phyloP scores from a whole-genome alignment of 2,113 vertebrate genomes.

The Pseudopodoces humilis region DNA sequence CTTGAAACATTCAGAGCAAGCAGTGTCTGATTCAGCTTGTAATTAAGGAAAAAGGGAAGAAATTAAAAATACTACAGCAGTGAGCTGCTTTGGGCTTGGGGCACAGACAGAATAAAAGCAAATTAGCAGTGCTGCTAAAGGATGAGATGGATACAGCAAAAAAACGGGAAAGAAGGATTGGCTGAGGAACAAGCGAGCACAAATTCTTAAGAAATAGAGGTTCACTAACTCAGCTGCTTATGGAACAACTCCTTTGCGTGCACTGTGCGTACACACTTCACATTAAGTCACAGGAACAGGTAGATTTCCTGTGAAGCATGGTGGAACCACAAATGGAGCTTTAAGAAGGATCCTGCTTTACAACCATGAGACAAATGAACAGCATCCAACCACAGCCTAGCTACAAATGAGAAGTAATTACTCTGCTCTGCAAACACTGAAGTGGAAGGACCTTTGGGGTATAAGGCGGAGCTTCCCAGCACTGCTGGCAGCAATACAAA shows the following conservation, averaged over 20 bases:
- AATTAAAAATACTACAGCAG: not conserved
- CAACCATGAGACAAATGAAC: not conserved
- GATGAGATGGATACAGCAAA: not conserved
- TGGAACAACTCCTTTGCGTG: not conserved
- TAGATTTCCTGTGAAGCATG: not conserved
- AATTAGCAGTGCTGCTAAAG: not conserved
- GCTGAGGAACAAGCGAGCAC: not conserved
- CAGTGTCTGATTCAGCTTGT: not conserved
- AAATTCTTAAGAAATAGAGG: not conserved
- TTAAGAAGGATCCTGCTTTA: not conserved
- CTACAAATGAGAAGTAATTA: not conserved
- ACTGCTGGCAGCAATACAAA: not conserved
- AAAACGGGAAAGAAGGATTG: not conserved
- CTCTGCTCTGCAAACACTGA: not conserved
- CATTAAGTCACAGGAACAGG: not conserved
- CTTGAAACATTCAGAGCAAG: not conserved
- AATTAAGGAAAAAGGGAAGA: not conserved
- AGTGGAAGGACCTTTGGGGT: not conserved
- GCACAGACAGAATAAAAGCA: not conserved
- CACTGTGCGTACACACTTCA: accelerated
- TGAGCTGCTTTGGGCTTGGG: not conserved
- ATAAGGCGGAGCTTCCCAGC: not conserved
- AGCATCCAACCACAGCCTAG: accelerated
- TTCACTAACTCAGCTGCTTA: not conserved
- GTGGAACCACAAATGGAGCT: not conserved